These are phyloP conservation scores for Onychomys torridus DNA, from an alignment of 2,797 vertebrate species.

Conservation along the genomic window DNA sequence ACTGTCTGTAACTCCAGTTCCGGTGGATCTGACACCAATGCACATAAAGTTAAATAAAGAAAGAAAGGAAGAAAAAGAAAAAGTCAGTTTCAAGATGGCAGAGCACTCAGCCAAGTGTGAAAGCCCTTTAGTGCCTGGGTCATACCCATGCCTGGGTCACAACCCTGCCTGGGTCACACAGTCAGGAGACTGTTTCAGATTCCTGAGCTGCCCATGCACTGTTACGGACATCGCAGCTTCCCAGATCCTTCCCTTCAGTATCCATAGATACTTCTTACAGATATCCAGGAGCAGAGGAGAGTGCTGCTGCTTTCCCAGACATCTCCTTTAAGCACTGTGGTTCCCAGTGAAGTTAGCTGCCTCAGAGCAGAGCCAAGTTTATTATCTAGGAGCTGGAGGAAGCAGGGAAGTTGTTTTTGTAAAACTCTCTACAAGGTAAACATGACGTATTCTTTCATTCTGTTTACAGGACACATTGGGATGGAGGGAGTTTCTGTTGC, in stretches of 20 bases:
- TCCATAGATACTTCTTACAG: neutral
- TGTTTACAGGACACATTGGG: conserved; percentile 67
- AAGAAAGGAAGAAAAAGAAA: too few species aligned
- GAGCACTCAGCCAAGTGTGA: neutral
- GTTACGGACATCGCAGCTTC: neutral
- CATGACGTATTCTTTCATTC: neutral
- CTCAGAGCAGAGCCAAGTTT: neutral
- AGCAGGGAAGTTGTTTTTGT: conserved; percentile 62
- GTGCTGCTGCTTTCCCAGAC: neutral
- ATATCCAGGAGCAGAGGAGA: neutral
- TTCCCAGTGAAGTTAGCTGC: conserved; percentile 64
- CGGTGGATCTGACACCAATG: too few species aligned
- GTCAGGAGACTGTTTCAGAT: neutral
- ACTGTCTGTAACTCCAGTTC: too few species aligned
- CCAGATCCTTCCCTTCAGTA: neutral
- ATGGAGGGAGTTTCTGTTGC: conserved; percentile 40
- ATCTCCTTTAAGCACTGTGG: neutral
- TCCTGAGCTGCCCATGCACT: neutral
- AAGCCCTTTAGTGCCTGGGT: too few species aligned
- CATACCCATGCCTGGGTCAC: too few species aligned
- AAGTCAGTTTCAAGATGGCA: neutral
- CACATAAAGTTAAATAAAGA: too few species aligned
- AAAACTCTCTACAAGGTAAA: conserved; percentile 72
- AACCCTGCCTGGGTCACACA: neutral
- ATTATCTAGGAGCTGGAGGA: conserved; percentile 70